These are phyloP conservation scores for Phymorhynchus buccinoides DNA, from an alignment of 1,140 invertebrate species.

Conservation along the genomic window DNA sequence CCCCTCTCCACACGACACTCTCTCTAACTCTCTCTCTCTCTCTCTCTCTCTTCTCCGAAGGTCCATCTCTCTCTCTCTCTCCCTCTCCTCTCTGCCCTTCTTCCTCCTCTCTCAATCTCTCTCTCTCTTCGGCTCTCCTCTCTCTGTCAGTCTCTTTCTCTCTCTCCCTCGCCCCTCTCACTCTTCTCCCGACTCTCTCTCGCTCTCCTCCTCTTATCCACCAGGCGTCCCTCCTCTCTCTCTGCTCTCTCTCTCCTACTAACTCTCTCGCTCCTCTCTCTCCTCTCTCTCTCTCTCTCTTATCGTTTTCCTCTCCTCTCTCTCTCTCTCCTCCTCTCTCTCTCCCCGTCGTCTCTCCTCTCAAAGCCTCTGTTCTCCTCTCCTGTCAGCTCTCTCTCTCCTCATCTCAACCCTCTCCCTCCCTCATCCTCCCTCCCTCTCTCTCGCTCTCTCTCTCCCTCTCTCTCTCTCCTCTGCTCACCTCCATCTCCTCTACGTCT, in stretches of 20 bases:
- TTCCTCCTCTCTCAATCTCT: too few species aligned
- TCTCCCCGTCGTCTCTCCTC: too few species aligned
- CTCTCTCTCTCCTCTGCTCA: background rate
- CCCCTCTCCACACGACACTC: too few species aligned
- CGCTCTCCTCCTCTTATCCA: too few species aligned
- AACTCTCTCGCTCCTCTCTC: constrained; percentile 2
- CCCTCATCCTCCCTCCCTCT: too few species aligned
- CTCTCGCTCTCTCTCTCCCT: background rate
- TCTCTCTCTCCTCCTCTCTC: too few species aligned
- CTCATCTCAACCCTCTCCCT: constrained; percentile 7
- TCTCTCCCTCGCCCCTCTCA: constrained; percentile 33
- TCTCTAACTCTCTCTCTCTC: too few species aligned
- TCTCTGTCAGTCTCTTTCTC: constrained; percentile 30
- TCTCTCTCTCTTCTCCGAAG: background rate
- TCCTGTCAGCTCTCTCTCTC: background rate
- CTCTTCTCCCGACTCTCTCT: background rate
- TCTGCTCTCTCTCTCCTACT: background rate
- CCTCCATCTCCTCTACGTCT: background rate
- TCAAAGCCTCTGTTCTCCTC: background rate
- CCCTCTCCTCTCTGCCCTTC: too few species aligned
- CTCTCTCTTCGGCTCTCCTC: too few species aligned
- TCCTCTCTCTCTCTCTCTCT: constrained; percentile 22
- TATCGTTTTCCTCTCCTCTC: background rate
- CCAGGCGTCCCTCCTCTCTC: too few species aligned
- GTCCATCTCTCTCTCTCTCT: background rate